Evolutionary conservation across 2,888 invertebrate species (phyloP).

Genomic region (Spisula subtruncata): DNA sequence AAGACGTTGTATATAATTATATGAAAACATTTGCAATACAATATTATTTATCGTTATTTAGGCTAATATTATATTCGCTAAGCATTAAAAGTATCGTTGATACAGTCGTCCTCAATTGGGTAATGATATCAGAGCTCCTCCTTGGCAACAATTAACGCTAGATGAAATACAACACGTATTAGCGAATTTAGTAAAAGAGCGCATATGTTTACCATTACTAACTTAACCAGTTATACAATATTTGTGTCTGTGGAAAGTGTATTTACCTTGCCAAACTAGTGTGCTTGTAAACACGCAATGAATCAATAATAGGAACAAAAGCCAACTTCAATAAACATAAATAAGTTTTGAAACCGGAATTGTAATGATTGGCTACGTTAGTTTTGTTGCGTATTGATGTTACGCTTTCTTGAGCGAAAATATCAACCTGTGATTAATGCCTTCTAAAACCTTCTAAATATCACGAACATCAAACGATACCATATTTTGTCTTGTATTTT

Average conservation of each 20-base stretch:
- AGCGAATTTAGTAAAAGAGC: no score
- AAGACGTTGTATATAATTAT: no score
- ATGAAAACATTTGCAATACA: no score
- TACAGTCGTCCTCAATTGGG: no score
- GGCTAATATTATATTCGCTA: no score
- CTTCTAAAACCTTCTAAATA: background rate
- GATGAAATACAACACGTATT: background rate
- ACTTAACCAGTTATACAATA: background rate
- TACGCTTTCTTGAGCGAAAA: background rate
- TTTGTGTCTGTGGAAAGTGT: background rate
- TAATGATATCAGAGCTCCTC: background rate
- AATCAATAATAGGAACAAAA: background rate
- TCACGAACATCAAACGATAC: background rate
- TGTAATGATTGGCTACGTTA: background rate
- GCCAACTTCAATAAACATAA: constrained; percentile 21
- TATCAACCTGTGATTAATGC: background rate
- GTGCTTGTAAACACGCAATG: background rate
- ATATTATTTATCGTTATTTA: no score
- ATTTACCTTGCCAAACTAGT: background rate
- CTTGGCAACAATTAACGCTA: background rate
- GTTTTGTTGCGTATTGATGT: constrained; percentile 8
- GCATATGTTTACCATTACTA: no score
- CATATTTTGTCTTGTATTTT: background rate
- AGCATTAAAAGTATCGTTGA: no score
- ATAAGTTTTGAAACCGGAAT: background rate